A percentile compares a stretch with the other conserved stretches of the same genome.
Evolutionary conservation across 1,140 invertebrate genomes (phyloP).

Genomic region (Atopsyche davidsoni): DNA sequence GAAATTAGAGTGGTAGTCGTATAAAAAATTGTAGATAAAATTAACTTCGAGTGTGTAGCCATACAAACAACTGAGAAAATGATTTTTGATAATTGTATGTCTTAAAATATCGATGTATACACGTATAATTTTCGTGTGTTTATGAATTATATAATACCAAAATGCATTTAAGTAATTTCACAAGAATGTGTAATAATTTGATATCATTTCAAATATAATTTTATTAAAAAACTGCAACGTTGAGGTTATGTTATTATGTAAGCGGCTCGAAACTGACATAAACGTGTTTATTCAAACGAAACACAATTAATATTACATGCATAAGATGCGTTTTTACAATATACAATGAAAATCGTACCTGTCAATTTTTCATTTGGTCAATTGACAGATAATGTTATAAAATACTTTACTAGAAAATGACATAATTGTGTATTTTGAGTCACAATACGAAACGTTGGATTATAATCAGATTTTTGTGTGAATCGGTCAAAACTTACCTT

Average conservation of each 20-base stretch:
- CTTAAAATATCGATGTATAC: too few species aligned
- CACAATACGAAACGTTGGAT: not conserved
- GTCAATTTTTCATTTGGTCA: constrained; percentile 14
- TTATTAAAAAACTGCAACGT: not conserved
- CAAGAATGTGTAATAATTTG: too few species aligned
- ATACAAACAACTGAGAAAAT: too few species aligned
- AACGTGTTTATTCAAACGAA: not conserved
- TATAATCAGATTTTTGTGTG: not conserved
- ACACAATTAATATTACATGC: not conserved
- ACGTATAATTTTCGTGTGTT: too few species aligned
- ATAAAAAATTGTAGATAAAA: too few species aligned
- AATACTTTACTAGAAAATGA: constrained; percentile 6
- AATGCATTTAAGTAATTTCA: too few species aligned
- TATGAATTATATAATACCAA: too few species aligned
- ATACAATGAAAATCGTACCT: not conserved
- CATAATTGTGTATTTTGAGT: constrained; percentile 14
- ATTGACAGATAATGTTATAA: constrained; percentile 16
- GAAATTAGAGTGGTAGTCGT: too few species aligned
- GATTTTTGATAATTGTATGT: too few species aligned
- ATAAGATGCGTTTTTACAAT: not conserved
- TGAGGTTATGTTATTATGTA: constrained; percentile 25
- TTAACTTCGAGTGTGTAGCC: too few species aligned
- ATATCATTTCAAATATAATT: not conserved
- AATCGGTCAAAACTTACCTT: constrained; percentile 11
- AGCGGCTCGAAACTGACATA: constrained; percentile 4